Evolutionary conservation across 2,797 vertebrate genomes (phyloP).

Genomic region (Leptoclinus maculatus): DNA sequence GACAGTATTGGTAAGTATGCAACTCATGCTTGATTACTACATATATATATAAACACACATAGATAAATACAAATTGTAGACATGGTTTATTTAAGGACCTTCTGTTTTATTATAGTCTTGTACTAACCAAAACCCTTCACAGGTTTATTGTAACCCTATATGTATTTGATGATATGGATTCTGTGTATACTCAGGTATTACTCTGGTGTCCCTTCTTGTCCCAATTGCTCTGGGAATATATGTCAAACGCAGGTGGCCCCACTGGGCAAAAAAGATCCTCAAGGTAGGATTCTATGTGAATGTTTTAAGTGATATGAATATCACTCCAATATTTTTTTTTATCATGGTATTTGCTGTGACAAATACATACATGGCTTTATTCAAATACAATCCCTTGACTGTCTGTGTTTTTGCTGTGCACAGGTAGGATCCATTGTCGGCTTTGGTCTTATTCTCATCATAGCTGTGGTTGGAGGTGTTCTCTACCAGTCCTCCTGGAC

Average conservation of each 20-base stretch:
- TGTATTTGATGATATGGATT: background rate
- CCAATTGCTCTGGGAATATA: constrained; percentile 88
- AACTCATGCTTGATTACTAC: background rate
- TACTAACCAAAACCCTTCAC: background rate
- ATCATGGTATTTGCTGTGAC: background rate
- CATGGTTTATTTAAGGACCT: background rate
- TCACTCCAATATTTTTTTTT: background rate
- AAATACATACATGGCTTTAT: background rate
- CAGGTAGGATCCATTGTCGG: constrained; percentile 92
- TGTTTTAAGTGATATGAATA: background rate
- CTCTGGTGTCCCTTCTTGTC: constrained; percentile 89
- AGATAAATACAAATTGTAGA: background rate
- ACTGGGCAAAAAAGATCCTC: constrained; percentile 89
- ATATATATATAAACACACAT: background rate
- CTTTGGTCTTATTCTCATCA: constrained; percentile 86
- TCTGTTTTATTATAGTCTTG: background rate
- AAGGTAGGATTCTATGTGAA: constrained; percentile 83
- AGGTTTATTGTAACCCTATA: background rate
- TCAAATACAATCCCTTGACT: background rate
- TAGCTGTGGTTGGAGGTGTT: constrained; percentile 91
- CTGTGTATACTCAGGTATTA: constrained; percentile 83
- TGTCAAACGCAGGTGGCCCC: constrained; percentile 90
- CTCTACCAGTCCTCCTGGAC: constrained; percentile 94
- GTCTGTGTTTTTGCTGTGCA: constrained; percentile 11
- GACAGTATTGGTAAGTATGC: constrained; percentile 90